phyloP scores from a whole-genome alignment of 2,113 vertebrate genomes.

The Rhombomys opimus region DNA sequence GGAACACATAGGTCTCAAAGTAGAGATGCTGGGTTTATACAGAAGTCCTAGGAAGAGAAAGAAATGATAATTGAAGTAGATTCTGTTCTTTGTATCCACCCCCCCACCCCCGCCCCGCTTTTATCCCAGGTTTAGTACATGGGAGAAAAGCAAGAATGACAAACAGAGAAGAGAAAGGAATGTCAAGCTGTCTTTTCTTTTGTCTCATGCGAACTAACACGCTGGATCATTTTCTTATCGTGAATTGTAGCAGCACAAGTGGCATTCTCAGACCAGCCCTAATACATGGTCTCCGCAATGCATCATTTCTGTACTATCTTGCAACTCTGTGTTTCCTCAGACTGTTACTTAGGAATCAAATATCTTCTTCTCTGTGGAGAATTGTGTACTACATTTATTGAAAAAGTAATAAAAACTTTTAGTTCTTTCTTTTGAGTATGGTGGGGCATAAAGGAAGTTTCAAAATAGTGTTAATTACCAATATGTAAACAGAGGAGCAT shows the following conservation, averaged over 20 bases:
- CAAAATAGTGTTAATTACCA: background rate
- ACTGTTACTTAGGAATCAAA: background rate
- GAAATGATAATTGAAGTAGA: background rate
- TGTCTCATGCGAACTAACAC: background rate
- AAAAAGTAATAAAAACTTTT: background rate
- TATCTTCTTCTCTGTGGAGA: background rate
- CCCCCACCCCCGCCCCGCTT: too few species aligned
- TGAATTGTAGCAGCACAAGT: background rate
- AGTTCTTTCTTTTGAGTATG: background rate
- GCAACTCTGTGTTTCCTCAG: background rate
- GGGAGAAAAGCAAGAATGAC: background rate
- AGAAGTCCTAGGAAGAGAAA: background rate
- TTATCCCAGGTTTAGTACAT: background rate
- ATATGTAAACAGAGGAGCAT: background rate
- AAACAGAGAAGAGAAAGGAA: background rate
- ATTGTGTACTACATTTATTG: background rate
- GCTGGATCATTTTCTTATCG: background rate
- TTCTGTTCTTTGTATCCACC: background rate
- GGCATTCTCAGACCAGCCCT: background rate
- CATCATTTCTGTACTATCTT: background rate
- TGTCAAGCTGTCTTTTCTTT: background rate
- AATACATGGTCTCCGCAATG: background rate
- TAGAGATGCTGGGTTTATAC: background rate
- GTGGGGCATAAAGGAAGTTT: background rate
- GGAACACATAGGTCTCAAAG: background rate